These are phyloP conservation scores for Lasioglossum pauxillum DNA, from an alignment of 2,888 invertebrate species.

Conservation along the genomic window DNA sequence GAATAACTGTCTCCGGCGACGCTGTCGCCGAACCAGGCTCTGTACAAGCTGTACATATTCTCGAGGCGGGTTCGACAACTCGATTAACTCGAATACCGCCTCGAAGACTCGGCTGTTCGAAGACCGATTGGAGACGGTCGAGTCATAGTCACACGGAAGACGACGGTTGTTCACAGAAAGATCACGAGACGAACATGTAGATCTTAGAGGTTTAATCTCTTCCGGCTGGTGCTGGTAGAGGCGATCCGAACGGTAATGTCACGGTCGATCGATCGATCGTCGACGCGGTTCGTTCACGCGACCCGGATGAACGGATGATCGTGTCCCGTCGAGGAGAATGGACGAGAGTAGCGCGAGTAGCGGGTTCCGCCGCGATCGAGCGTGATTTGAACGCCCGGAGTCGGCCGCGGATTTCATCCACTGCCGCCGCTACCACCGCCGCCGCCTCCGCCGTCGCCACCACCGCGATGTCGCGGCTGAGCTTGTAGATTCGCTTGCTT, in stretches of 20 bases:
- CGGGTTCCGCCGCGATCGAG: slow-evolving; percentile 61
- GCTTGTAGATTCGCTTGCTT: slow-evolving; percentile 58
- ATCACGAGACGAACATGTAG: background rate
- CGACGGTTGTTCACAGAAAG: background rate
- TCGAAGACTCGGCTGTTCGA: background rate
- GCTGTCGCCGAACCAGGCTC: slow-evolving; percentile 84
- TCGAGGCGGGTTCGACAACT: background rate
- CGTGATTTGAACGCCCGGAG: slow-evolving; percentile 84
- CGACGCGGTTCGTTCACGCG: background rate
- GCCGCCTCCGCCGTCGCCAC: slow-evolving; percentile 15
- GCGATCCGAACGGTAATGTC: background rate
- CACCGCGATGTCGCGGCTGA: slow-evolving; percentile 35
- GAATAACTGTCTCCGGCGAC: slow-evolving; percentile 73
- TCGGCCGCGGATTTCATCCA: slow-evolving; percentile 34
- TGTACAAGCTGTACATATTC: slow-evolving; percentile 85
- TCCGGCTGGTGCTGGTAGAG: background rate
- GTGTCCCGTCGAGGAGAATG: background rate
- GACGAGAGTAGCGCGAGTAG: slow-evolving; percentile 47
- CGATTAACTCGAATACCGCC: background rate
- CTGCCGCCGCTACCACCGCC: slow-evolving; percentile 23
- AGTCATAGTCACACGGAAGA: background rate
- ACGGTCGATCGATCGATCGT: background rate
- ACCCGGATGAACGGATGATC: background rate
- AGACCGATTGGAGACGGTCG: background rate
- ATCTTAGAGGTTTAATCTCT: background rate